Conservation (phyloP, 2,113 vertebrate species). For the Stigmatopora argus region DNA sequence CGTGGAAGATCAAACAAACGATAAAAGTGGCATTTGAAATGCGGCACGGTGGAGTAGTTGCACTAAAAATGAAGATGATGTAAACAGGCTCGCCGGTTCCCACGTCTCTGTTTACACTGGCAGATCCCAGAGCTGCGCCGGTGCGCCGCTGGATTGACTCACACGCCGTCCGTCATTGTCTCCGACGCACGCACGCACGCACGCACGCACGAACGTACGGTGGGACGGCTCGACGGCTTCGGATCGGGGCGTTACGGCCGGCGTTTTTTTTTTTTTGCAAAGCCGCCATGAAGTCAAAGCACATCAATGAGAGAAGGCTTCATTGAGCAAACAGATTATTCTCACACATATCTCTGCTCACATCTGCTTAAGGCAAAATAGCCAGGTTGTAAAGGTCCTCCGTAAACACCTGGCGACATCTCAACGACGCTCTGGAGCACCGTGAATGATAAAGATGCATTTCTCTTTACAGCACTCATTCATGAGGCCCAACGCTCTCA, state of each 20-base stretch:
- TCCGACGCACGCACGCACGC: neutral
- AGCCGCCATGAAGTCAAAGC: neutral
- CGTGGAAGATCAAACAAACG: too few species aligned
- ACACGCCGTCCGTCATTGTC: constrained; percentile 60
- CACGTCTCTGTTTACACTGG: constrained; percentile 71
- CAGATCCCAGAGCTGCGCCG: constrained; percentile 61
- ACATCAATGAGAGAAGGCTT: neutral
- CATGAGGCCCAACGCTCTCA: constrained; percentile 70
- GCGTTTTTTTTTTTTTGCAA: neutral
- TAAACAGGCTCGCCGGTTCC: constrained; percentile 67
- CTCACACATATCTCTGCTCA: constrained; percentile 36
- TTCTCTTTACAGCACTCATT: constrained; percentile 57
- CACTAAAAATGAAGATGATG: constrained; percentile 55
- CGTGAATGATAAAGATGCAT: constrained; percentile 57
- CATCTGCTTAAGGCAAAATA: constrained; percentile 42
- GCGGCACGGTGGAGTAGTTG: constrained; percentile 43
- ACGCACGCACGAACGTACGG: neutral
- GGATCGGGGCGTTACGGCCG: neutral
- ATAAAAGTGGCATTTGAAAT: too few species aligned
- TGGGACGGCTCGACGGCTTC: neutral
- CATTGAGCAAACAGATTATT: constrained; percentile 60
- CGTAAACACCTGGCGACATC: constrained; percentile 71
- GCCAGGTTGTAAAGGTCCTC: constrained; percentile 66
- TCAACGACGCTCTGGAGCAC: constrained; percentile 60
- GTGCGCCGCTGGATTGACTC: constrained; percentile 58